A percentile compares a stretch with the other conserved stretches of the same genome.
Conservation (phyloP, 2,113 vertebrate species). For the Anas platyrhynchos region DNA sequence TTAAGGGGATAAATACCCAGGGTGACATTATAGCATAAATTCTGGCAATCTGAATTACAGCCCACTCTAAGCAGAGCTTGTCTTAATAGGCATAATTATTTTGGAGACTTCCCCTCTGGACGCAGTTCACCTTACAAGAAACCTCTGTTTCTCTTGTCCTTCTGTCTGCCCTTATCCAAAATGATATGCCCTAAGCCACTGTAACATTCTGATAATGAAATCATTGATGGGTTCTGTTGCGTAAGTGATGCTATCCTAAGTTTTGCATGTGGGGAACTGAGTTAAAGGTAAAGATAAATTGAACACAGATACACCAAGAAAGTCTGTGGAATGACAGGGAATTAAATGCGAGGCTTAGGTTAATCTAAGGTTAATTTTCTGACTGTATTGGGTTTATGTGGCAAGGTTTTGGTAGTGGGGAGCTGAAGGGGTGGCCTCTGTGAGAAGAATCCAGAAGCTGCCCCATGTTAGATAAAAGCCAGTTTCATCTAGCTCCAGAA, state of each 20-base stretch:
- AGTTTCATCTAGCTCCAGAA: no score
- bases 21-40: neutral
- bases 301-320: neutral
- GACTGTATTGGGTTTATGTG: neutral
- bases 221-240: neutral
- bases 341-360: neutral
- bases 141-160: neutral
- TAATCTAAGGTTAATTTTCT: conserved; percentile 37
- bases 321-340: neutral
- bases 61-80: neutral
- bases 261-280: neutral
- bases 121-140: neutral
- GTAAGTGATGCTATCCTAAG: neutral
- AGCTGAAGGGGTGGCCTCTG: no score
- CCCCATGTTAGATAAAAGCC: no score
- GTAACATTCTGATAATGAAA: neutral
- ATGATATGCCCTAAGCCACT: neutral
- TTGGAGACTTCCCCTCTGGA: neutral
- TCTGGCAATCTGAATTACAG: neutral
- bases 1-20: conserved; percentile 13
- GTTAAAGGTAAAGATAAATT: neutral
- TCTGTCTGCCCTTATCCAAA: neutral
- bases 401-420: no score
- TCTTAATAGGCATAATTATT: neutral
- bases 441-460: no score